These are phyloP conservation scores for Anser cygnoides DNA, from an alignment of 2,113 vertebrate species.

Conservation along the genomic window DNA sequence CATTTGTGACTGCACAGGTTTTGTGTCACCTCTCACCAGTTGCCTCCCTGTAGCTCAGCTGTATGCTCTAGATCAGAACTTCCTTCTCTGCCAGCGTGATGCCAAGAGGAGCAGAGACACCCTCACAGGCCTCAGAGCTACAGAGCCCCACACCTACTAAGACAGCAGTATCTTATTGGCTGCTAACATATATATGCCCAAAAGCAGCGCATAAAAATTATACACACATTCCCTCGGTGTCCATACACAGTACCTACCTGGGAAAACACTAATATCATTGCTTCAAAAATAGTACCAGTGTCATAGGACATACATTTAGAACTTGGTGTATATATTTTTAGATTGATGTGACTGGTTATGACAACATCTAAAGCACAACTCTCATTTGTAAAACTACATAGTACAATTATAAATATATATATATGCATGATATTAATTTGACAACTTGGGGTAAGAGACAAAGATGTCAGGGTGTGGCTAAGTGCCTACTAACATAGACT, in stretches of 20 bases:
- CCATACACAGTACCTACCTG: conserved; percentile 3
- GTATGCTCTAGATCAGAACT: neutral
- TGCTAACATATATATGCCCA: conserved; percentile 60
- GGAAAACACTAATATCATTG: conserved; percentile 17
- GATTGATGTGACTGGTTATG: neutral
- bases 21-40: neutral
- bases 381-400: neutral
- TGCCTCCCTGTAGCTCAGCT: neutral
- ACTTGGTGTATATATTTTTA: conserved; percentile 52
- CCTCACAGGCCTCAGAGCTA: conserved; percentile 14
- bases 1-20: neutral
- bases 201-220: conserved; percentile 56
- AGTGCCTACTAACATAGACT: neutral
- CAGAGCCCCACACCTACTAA: conserved; percentile 11
- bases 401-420: neutral
- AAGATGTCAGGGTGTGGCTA: neutral
- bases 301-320: neutral
- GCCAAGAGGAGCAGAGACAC: neutral
- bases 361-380: neutral
- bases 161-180: conserved; percentile 58
- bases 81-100: neutral
- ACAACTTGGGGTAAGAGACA: neutral
- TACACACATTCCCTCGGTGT: neutral
- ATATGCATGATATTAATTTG: neutral
- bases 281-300: conserved; percentile 54